A percentile compares a stretch with the other conserved stretches of the same genome.
Conservation (phyloP, 2,888 invertebrate genomes). For the Loripinus fragilis region DNA sequence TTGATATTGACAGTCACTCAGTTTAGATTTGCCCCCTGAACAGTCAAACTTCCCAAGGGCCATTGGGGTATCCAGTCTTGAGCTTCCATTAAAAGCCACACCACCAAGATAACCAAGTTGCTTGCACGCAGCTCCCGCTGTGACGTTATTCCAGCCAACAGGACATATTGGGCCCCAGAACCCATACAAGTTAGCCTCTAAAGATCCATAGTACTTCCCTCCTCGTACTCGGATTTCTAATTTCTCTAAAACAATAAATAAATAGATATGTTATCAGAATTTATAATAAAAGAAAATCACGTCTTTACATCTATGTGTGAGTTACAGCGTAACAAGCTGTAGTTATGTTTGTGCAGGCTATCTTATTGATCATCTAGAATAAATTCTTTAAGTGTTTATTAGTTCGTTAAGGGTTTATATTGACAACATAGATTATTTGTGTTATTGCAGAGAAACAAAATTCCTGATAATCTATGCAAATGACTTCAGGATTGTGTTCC, state of each 20-base stretch:
- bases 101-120: conserved; percentile 67
- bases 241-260: conserved; percentile 41
- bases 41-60: conserved; percentile 70
- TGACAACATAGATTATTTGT: no score
- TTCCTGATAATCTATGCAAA: no score
- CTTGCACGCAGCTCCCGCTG: conserved; percentile 69
- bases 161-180: conserved; percentile 87
- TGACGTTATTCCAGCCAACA: conserved; percentile 70
- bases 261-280: no score
- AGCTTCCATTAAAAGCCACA: conserved; percentile 62
- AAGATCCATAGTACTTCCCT: conserved; percentile 85
- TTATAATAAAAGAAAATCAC: no score
- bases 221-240: conserved; percentile 54
- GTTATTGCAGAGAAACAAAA: no score
- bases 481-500: no score
- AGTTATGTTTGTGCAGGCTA: no score
- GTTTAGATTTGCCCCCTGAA: conserved; percentile 50
- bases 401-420: no score
- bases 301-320: no score
- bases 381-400: no score
- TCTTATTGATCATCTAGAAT: no score
- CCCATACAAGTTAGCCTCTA: conserved; percentile 88
- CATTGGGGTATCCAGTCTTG: conserved; percentile 60
- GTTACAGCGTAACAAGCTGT: no score
- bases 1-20: conserved; percentile 65